These are phyloP conservation scores for Ptychoptera albimana DNA, from an alignment of 2,888 invertebrate genomes.

Conservation along the genomic window DNA sequence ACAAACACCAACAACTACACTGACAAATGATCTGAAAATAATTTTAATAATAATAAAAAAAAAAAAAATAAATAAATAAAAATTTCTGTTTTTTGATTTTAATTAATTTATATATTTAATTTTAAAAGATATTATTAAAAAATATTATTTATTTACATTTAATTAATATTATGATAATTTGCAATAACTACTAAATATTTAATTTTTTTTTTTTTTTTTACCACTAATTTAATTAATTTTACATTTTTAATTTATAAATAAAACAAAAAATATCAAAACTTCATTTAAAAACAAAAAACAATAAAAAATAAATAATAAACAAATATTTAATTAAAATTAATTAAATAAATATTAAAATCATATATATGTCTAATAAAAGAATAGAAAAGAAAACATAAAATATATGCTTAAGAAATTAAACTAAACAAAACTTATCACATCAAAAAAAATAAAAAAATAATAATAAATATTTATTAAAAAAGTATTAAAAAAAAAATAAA, in stretches of 20 bases:
- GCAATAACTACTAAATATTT: conserved; percentile 4
- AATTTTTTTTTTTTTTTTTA: conserved; percentile 4
- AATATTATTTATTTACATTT: conserved; percentile 5
- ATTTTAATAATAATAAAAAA: too few relatives aligned
- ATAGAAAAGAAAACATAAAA: too few relatives aligned
- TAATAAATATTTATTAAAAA: background rate
- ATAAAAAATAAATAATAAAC: background rate
- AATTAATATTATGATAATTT: background rate
- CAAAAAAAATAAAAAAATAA: background rate
- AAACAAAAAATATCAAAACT: background rate
- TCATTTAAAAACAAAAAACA: background rate
- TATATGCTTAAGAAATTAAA: too few relatives aligned
- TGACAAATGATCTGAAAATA: too few relatives aligned
- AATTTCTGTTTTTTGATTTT: background rate
- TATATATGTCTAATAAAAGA: too few relatives aligned
- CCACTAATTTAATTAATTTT: conserved; percentile 5
- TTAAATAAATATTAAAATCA: too few relatives aligned
- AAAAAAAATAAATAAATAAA: background rate
- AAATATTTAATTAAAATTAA: too few relatives aligned
- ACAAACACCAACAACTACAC: too few relatives aligned
- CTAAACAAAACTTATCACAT: background rate
- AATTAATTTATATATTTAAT: conserved; percentile 1
- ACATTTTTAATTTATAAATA: conserved; percentile 3
- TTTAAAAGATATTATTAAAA: conserved; percentile 4
- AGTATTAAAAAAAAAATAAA: too few relatives aligned